Evolutionary conservation across 2,888 invertebrate species (phyloP), one percentile per base, ranked within the genome.

Genomic region (Drosophila percnosoma): DNA sequence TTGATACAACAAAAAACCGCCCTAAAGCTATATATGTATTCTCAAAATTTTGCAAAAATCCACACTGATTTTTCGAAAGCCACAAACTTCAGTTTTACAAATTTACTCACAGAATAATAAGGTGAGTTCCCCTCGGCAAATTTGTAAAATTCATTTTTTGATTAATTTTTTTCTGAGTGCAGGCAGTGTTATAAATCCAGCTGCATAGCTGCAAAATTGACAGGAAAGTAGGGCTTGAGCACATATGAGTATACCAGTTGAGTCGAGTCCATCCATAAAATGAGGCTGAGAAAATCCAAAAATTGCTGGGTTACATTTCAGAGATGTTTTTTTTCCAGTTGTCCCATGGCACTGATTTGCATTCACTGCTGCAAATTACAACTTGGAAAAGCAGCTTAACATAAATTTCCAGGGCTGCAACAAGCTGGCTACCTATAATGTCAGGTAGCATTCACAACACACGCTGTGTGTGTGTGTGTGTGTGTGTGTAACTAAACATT

Each of bases 401-500:
- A 78, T 79, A 75, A 78, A 78, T 78, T 78, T 72, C 51, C 60
- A 75, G 70, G 54, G 42, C 71, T 36, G 69, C 68, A 64, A 52
- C 55, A 49, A 58, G 49, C 64, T 72, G 31, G 62, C 53, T 67
- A 68, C 61, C 64, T 62, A 68, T 61, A 66, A 61, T 77, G 63
- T 48, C 45, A 38, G 51, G 53, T 34, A 11, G 48, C 61, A 65
- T 36, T 38, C 51, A 18, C 29, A 45, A 8, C 45, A 45, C 36
- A 24, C 11, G 4, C 36, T 38, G 27, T 24, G 24, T 18, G 36
- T 48, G 6, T 33, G 1, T 27, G 24, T 33, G 11, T 31, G 36
- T 36, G 83, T 83, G 77, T 77, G 74, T 88, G 76, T 88, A 82
- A 83, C 85, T 86, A 86, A 86, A 86, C 88, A 86, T 86, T 86